Conservation (phyloP, 2,888 invertebrate species). For the Chrysotoxum bicinctum region DNA sequence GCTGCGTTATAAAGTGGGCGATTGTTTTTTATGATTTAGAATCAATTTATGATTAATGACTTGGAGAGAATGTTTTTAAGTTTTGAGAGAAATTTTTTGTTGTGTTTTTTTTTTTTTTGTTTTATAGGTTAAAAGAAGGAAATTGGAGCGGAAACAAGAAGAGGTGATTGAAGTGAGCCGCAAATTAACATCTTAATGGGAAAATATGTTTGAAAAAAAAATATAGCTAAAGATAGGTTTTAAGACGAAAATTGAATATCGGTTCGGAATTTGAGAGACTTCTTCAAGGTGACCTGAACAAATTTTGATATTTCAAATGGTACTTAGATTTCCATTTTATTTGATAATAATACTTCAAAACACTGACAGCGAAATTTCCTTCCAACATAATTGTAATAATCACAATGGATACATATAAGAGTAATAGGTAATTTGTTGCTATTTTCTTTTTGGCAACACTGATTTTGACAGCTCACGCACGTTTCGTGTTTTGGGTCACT, state of each 20-base stretch:
- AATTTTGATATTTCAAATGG: neutral
- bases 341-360: too few relatives aligned
- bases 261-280: neutral
- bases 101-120: neutral
- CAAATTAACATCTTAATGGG: neutral
- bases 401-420: too few relatives aligned
- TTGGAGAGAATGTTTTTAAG: constrained; percentile 7
- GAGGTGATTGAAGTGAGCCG: neutral
- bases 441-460: too few relatives aligned
- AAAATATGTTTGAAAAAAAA: neutral
- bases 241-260: neutral
- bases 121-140: constrained; percentile 5
- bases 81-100: neutral
- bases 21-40: constrained; percentile 51
- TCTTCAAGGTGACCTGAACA: neutral
- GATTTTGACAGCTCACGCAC: too few relatives aligned
- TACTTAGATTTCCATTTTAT: neutral
- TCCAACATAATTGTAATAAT: too few relatives aligned
- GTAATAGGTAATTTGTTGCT: too few relatives aligned
- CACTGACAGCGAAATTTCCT: too few relatives aligned
- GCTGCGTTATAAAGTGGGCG: constrained; percentile 32
- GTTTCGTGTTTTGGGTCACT: too few relatives aligned
- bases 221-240: neutral
- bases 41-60: constrained; percentile 51
- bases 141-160: constrained; percentile 15